Evolutionary conservation across 1,140 invertebrate genomes (phyloP).

Genomic region (Propsilocerus akamusi): DNA sequence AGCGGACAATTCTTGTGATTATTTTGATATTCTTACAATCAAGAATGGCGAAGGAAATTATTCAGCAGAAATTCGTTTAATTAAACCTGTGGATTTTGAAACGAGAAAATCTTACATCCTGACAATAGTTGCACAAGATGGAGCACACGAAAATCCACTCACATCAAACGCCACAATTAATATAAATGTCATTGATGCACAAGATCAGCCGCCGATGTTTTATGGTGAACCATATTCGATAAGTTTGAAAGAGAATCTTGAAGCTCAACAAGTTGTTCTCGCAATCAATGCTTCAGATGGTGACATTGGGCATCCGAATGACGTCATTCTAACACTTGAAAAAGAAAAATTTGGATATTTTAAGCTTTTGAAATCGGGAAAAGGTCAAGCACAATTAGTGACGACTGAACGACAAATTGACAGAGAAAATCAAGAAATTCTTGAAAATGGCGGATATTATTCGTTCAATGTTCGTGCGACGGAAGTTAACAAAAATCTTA

Average conservation of each 20-base stretch:
- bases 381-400: slow-evolving; percentile 32
- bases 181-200: slow-evolving; percentile 55
- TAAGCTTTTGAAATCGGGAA: slow-evolving; percentile 30
- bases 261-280: slow-evolving; percentile 23
- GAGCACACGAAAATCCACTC: slow-evolving; percentile 35
- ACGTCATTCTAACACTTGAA: slow-evolving; percentile 43
- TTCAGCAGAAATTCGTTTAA: slow-evolving; percentile 41
- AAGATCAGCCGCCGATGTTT: slow-evolving; percentile 63
- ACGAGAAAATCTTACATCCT: slow-evolving; percentile 49
- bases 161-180: slow-evolving; percentile 48
- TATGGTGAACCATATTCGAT: slow-evolving; percentile 59
- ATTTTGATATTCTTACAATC: slow-evolving; percentile 39
- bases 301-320: slow-evolving; percentile 49
- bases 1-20: slow-evolving; percentile 45
- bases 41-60: slow-evolving; percentile 49
- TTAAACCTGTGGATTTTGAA: slow-evolving; percentile 50
- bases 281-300: slow-evolving; percentile 54
- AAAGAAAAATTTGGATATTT: slow-evolving; percentile 50
- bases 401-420: slow-evolving; percentile 47
- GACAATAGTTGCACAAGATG: slow-evolving; percentile 43
- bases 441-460: slow-evolving; percentile 62
- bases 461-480: slow-evolving; percentile 51
- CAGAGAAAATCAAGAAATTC: slow-evolving; percentile 47
- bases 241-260: slow-evolving; percentile 47
- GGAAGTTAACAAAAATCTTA: slow-evolving; percentile 50